Evolutionary conservation across 1,140 invertebrate genomes (phyloP).

Genomic region (Vollenhovia emeryi): DNA sequence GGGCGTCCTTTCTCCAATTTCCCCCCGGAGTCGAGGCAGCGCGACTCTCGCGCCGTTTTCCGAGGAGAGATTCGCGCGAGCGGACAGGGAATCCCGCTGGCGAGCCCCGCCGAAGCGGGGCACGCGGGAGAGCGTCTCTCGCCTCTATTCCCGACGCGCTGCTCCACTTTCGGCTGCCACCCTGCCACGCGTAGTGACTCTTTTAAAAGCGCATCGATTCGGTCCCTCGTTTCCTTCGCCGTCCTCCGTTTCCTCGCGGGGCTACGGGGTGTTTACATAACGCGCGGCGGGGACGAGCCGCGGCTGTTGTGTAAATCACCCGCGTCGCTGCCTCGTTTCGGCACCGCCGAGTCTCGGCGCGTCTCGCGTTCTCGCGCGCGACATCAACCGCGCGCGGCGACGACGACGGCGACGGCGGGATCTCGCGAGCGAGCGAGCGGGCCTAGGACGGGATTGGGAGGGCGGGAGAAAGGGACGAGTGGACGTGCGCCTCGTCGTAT

Average conservation of each 20-base stretch:
- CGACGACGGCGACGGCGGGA: neutral
- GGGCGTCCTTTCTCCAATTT: neutral
- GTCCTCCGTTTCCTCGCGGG: no score
- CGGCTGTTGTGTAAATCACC: slow-evolving; percentile 11
- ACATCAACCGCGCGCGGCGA: neutral
- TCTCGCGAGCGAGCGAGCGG: neutral
- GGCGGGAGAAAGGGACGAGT: no score
- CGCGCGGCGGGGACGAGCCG: neutral
- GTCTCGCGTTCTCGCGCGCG: neutral
- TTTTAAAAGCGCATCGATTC: slow-evolving; percentile 20
- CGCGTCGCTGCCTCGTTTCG: no score
- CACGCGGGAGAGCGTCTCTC: neutral
- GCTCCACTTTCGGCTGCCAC: slow-evolving; percentile 16
- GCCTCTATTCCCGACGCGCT: neutral
- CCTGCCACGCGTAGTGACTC: neutral
- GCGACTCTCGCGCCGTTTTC: neutral
- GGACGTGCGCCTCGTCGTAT: no score
- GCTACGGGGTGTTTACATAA: slow-evolving; percentile 54
- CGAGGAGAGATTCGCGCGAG: neutral
- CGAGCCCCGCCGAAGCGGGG: neutral
- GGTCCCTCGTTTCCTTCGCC: no score
- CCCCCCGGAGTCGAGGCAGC: neutral
- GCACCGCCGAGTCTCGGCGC: no score
- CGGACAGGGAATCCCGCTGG: neutral
- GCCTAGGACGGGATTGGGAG: neutral